Evolutionary conservation across 1,140 invertebrate genomes (phyloP), one percentile per base, ranked within the genome.

Genomic region (Aphelinus atriplicis): DNA sequence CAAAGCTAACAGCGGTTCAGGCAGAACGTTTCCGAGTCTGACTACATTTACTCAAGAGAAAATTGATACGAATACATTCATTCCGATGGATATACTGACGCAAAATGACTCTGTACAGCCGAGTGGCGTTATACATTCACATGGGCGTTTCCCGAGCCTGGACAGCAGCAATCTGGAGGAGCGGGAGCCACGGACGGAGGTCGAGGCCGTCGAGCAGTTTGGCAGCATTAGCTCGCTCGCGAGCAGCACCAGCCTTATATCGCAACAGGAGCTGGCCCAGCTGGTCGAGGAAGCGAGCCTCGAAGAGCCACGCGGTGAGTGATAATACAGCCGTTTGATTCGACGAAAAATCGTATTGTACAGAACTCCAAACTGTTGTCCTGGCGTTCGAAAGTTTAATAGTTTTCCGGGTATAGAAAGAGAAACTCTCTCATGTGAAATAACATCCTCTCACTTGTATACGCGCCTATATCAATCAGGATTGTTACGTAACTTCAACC

Each of bases 231-330:
- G 90, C 3, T 92, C 91, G 2, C 77, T 92, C 3, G 90, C 91
- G 0, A 91, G 90, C 7, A 90, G 90, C 50, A 92, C 91, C 0
- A 92, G 91, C 75, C 83, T 92, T 2, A 92, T 92, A 73, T 91
- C 91, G 3, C 91, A 91, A 69, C 91, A 92, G 87, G 91, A 92
- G 82, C 79, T 92, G 43, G 90, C 91, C 63, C 89, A 91, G 76
- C 80, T 92, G 53, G 90, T 92, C 50, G 91, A 92, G 65, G 91
- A 92, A 64, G 91, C 90, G 70, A 90, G 88, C 43, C 78, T 91
- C 46, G 91, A 92, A 69, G 91, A 92, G 63, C 82, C 88, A 53
- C 77, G 82, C 2, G 78, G 83, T 42, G 26, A 26, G 26, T 26
- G 26, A 26, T 26, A 26, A 26, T 26, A 26, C 26, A 26, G 26